Percentiles rank a stretch among this genome's conserved stretches.
These are phyloP conservation scores for Saturnia pavonia DNA, from an alignment of 2,888 invertebrate genomes.

Conservation along the genomic window DNA sequence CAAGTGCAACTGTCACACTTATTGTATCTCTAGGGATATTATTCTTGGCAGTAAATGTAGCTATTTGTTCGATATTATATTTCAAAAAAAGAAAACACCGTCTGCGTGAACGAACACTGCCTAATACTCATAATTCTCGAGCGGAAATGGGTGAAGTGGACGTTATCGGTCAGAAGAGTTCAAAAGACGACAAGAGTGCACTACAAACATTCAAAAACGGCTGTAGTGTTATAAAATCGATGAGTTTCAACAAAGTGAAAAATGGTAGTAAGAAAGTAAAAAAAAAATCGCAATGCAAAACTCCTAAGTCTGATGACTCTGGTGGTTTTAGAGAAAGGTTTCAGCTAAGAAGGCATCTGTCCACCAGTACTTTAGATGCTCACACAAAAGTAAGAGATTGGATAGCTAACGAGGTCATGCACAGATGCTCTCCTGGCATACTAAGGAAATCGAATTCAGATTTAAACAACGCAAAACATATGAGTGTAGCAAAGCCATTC, in stretches of 20 bases:
- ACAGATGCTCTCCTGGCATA: conserved; percentile 86
- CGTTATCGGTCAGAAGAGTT: conserved; percentile 71
- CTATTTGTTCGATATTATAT: conserved; percentile 85
- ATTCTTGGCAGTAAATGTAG: conserved; percentile 87
- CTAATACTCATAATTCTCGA: conserved; percentile 71
- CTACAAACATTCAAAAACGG: conserved; percentile 75
- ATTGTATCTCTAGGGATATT: conserved; percentile 85
- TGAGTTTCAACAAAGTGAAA: conserved; percentile 77
- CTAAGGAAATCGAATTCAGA: conserved; percentile 78
- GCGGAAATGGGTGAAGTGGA: conserved; percentile 78
- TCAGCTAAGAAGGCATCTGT: conserved; percentile 87
- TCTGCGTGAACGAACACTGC: conserved; percentile 71
- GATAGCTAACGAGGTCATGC: conserved; percentile 91
- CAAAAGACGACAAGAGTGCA: conserved; percentile 71
- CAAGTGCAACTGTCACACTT: conserved; percentile 83
- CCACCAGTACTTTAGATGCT: conserved; percentile 91
- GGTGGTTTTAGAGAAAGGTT: conserved; percentile 83
- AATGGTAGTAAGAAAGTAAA: conserved; percentile 76
- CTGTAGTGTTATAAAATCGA: conserved; percentile 82
- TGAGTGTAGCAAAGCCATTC: conserved; percentile 56
- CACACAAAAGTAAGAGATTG: conserved; percentile 93
- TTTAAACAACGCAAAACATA: conserved; percentile 55
- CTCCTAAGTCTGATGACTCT: conserved; percentile 80
- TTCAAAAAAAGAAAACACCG: conserved; percentile 84
- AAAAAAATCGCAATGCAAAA: conserved; percentile 80